Evolutionary conservation across 2,888 invertebrate genomes (phyloP).

Genomic region (Meteorus cinctellus): DNA sequence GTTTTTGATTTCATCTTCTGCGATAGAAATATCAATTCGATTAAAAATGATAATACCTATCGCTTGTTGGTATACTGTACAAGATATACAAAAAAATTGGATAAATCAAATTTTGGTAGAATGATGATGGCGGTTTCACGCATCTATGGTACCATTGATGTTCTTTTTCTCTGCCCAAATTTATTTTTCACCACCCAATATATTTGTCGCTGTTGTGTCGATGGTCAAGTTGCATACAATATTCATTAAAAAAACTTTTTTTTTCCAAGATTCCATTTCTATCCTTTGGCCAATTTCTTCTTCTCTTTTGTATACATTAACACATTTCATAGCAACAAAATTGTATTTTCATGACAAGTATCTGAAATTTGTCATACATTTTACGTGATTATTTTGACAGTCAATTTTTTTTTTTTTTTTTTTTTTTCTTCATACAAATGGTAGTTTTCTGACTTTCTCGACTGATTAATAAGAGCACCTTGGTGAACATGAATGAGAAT

Average conservation of each 20-base stretch:
- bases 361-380: no score
- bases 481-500: background rate
- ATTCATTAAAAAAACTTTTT: background rate
- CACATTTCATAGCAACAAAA: background rate
- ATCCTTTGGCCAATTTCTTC: no score
- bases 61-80: no score
- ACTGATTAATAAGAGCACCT: background rate
- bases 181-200: conserved; percentile 17
- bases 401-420: background rate
- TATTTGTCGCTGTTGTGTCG: conserved; percentile 38
- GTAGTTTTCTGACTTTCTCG: no score
- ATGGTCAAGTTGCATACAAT: conserved; percentile 25
- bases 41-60: no score
- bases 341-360: no score
- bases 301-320: conserved; percentile 15
- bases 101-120: background rate
- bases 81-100: no score
- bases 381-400: background rate
- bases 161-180: background rate
- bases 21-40: no score
- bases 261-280: background rate
- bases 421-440: no score
- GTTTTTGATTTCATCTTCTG: no score
- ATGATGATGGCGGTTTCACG: background rate
- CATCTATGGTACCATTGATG: background rate